These are phyloP conservation scores for Procambarus clarkii DNA, from an alignment of 1,140 invertebrate species.

Conservation along the genomic window DNA sequence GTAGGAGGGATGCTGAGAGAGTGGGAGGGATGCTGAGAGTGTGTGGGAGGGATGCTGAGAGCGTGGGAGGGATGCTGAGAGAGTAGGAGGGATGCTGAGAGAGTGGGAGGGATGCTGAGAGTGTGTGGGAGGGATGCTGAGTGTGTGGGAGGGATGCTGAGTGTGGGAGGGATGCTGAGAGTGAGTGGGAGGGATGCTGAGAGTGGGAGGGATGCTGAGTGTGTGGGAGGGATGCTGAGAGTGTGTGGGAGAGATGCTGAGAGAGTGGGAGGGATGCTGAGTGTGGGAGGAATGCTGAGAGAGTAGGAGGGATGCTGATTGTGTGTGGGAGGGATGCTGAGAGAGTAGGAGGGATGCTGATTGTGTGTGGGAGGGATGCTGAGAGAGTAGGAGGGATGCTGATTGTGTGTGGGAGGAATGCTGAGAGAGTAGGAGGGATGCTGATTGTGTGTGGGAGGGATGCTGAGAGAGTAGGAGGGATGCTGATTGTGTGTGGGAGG, in stretches of 20 bases:
- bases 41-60: background rate
- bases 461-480: background rate
- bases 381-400: background rate
- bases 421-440: background rate
- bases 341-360: background rate
- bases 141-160: too few relatives aligned
- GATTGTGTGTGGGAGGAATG: background rate
- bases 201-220: too few relatives aligned
- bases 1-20: background rate
- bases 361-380: background rate
- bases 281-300: background rate
- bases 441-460: background rate
- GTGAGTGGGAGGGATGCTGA: too few relatives aligned
- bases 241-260: background rate
- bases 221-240: too few relatives aligned
- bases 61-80: background rate
- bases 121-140: background rate
- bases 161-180: too few relatives aligned
- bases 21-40: background rate
- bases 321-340: background rate
- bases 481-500: background rate
- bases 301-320: background rate
- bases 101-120: background rate
- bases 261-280: background rate
- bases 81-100: background rate